Percentiles rank a stretch among this genome's conserved stretches.
These are phyloP conservation scores for Lepilemur ruficaudatus DNA, from an alignment of 2,797 vertebrate species.

Conservation along the genomic window DNA sequence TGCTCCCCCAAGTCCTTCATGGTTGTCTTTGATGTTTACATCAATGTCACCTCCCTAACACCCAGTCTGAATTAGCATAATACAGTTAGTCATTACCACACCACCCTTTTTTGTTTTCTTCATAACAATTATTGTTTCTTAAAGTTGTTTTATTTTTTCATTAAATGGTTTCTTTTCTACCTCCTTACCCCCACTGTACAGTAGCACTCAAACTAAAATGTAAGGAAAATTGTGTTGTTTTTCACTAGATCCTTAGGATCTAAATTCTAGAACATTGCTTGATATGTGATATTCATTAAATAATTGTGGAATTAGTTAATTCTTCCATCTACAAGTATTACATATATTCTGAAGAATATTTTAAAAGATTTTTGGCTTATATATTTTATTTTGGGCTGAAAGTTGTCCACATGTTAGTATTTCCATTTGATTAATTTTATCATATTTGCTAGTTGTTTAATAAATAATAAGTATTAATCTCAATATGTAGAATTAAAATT, in stretches of 20 bases:
- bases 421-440: conserved; percentile 29
- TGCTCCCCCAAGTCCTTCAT: neutral
- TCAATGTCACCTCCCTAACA: neutral
- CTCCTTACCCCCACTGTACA: neutral
- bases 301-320: neutral
- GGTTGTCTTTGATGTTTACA: neutral
- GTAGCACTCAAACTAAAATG: neutral
- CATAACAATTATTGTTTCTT: neutral
- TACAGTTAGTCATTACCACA: neutral
- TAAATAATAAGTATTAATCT: conserved; percentile 61
- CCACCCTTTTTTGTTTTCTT: conserved; percentile 9
- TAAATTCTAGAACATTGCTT: conserved; percentile 16
- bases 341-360: conserved; percentile 19
- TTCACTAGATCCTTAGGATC: neutral
- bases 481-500: conserved; percentile 66
- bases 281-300: neutral
- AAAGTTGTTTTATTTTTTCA: neutral
- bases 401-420: conserved; percentile 23
- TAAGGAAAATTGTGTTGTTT: conserved; percentile 8
- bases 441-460: conserved; percentile 50
- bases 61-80: neutral
- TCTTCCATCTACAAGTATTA: neutral
- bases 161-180: neutral
- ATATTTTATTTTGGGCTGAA: conserved; percentile 24
- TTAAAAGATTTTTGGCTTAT: neutral